Base-by-base conservation (phyloP, 2,888 invertebrate species). In the Brenthis hecate region DNA sequence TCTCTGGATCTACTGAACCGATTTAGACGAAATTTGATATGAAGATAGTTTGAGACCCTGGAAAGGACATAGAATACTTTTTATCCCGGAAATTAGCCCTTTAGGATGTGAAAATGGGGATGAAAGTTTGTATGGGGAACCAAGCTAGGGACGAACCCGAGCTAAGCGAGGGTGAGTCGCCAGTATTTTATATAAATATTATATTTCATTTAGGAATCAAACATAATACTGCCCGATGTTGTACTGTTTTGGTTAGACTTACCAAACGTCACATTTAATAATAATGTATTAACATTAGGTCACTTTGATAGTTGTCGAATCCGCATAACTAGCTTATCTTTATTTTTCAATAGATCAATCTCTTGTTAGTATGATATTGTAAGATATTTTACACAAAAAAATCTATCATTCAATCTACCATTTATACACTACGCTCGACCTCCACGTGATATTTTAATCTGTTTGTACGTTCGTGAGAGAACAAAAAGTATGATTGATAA, bases 241-340 rank as follows among this genome's bases (percentile, higher is more conserved):
- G 4, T 28, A 28, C 5, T 28, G 3, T 57, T 57, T 43, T 19
- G 57, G 47, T 47, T 43, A 23, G 19, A 43, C 19, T 57, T 47
- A 14, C 57, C 19, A 19, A 57, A 57, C 19, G 13, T 47, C 19
- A 6, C 19, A 19, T 57, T 19, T n/a, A 11, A 57, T 19, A 48
- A 60, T 50, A 48, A 60, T 50, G 48, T n/a, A 48, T 28, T 50
- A 28, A 60, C 28, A 60, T 60, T 28, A 60, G 58, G 28, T 43
- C 11, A 28, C 6, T 6, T 23, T 50, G 11, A 48, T 60, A 48
- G 48, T 50, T 28, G 48, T 60, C n/a, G 58, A 60, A 60, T 60
- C 58, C 58, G 48, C 48, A 60, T 48, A 48, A 50, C 48, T 28
- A n/a, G n/a, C n/a, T 50, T 58, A 58, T 58, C 58, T 58, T 48